Conservation (phyloP, 2,888 invertebrate species). For the Drosophila sordidula region DNA sequence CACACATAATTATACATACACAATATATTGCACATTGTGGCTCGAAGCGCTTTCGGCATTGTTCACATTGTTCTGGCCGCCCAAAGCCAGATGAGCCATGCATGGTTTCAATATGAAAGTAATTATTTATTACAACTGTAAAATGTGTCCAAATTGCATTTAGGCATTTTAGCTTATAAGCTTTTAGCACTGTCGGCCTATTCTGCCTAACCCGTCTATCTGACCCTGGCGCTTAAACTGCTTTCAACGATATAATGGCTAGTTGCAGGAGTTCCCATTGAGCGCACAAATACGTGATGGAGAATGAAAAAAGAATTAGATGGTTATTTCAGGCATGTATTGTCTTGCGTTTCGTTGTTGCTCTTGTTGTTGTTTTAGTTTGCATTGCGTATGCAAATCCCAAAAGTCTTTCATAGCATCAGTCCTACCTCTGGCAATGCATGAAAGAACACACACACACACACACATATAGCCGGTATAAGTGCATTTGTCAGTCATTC, state of each 20-base stretch:
- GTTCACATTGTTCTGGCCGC: slow-evolving; percentile 8
- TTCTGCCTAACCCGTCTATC: not conserved
- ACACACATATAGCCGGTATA: slow-evolving; percentile 27
- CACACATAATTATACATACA: slow-evolving; percentile 15
- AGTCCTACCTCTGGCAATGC: slow-evolving; percentile 28
- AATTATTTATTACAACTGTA: slow-evolving; percentile 38
- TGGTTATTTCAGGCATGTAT: slow-evolving; percentile 22
- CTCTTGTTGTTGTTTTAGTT: slow-evolving; percentile 44
- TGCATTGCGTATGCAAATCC: slow-evolving; percentile 58
- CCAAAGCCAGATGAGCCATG: slow-evolving; percentile 9
- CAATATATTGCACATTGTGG: slow-evolving; percentile 48
- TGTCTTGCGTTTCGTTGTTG: slow-evolving; percentile 31
- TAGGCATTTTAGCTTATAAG: slow-evolving; percentile 9
- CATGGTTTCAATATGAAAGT: slow-evolving; percentile 26
- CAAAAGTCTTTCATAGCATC: slow-evolving; percentile 48
- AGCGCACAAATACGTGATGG: slow-evolving; percentile 22
- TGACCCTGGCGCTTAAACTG: too few species aligned
- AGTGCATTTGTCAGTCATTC: slow-evolving; percentile 74
- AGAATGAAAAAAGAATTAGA: slow-evolving; percentile 24
- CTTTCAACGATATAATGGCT: not conserved
- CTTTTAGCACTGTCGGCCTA: not conserved
- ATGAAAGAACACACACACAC: slow-evolving; percentile 8
- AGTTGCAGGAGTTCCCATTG: slow-evolving; percentile 18
- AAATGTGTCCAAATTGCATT: slow-evolving; percentile 9
- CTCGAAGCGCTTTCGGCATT: slow-evolving; percentile 22